Evolutionary conservation across 2,888 invertebrate species (phyloP).

Genomic region (Drosophila neoperkinsi): DNA sequence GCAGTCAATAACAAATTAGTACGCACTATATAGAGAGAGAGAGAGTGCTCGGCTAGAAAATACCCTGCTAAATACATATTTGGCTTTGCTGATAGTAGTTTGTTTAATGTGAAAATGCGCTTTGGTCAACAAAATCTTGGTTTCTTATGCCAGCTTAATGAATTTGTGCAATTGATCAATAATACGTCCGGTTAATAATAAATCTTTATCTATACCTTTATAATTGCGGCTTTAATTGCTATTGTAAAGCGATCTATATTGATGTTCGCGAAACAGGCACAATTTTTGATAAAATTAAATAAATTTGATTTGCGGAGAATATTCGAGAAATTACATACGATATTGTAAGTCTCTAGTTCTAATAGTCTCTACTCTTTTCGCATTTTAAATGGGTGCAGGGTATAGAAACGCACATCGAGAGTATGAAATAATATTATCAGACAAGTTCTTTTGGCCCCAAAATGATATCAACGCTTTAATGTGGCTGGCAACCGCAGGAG

Average conservation of each 20-base stretch:
- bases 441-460: slow-evolving; percentile 54
- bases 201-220: too few relatives aligned
- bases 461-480: slow-evolving; percentile 67
- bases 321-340: neutral
- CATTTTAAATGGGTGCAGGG: neutral
- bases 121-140: too few relatives aligned
- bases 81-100: too few relatives aligned
- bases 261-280: neutral
- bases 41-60: neutral
- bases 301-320: neutral
- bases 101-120: too few relatives aligned
- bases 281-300: neutral
- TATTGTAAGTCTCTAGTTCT: neutral
- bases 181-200: too few relatives aligned
- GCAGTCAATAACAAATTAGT: slow-evolving; percentile 52
- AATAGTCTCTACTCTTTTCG: neutral
- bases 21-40: neutral
- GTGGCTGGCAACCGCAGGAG: slow-evolving; percentile 32
- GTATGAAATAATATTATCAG: slow-evolving; percentile 63
- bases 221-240: too few relatives aligned
- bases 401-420: neutral
- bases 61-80: too few relatives aligned
- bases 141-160: too few relatives aligned
- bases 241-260: neutral
- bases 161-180: too few relatives aligned